These are phyloP conservation scores for Caenorhabditis sinica DNA, from an alignment of 2,888 invertebrate species.

Conservation along the genomic window DNA sequence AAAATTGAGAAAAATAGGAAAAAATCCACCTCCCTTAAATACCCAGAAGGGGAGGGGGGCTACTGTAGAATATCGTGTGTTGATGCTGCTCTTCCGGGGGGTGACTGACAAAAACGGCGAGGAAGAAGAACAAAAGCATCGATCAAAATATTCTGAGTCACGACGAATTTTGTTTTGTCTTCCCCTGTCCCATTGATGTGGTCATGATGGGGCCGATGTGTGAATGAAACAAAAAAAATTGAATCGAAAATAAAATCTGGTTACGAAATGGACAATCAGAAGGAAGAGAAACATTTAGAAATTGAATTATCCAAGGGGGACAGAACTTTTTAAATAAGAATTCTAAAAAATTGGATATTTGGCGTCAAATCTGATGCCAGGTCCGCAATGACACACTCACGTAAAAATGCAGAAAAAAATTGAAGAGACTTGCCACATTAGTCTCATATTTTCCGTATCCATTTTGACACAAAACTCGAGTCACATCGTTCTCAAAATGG, in stretches of 20 bases:
- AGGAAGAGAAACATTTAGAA: not conserved
- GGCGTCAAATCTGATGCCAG: too few species aligned
- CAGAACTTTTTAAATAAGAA: not conserved
- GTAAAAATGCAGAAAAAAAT: too few species aligned
- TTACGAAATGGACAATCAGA: not conserved
- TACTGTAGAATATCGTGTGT: too few species aligned
- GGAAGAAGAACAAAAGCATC: not conserved
- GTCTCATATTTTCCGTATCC: conserved; percentile 69
- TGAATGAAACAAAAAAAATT: not conserved
- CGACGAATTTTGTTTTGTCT: conserved; percentile 13
- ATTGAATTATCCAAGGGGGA: not conserved
- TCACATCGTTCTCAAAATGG: conserved; percentile 66
- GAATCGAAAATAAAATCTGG: not conserved
- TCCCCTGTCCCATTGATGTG: not conserved
- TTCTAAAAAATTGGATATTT: too few species aligned
- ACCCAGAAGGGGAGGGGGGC: too few species aligned
- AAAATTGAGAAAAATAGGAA: too few species aligned
- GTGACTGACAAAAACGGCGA: not conserved
- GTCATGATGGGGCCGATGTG: not conserved
- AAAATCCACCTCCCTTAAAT: too few species aligned
- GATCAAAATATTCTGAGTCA: conserved; percentile 2
- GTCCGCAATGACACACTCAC: too few species aligned
- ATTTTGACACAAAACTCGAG: conserved; percentile 61
- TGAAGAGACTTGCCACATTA: conserved; percentile 68
- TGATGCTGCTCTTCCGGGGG: too few species aligned